These are phyloP conservation scores for Plumapathes pennacea DNA, from an alignment of 92 coral and sea anemone species.

Conservation along the genomic window DNA sequence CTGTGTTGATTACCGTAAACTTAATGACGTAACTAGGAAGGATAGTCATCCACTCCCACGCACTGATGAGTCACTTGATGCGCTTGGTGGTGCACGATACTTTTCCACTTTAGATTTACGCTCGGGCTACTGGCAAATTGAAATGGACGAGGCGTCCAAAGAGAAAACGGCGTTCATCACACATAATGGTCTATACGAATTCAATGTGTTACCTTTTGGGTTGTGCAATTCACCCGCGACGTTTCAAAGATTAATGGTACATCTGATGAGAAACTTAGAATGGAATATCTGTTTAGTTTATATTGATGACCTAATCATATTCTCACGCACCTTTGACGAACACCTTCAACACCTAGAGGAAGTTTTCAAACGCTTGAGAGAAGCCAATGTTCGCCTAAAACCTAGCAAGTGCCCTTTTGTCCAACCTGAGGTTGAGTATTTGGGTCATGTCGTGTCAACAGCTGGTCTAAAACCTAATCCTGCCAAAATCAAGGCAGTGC, in stretches of 20 bases:
- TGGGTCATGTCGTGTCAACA: conserved; percentile 18
- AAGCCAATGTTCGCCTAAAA: not conserved
- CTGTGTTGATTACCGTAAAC: conserved; percentile 41
- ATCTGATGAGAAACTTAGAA: conserved; percentile 27
- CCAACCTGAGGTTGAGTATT: conserved; percentile 15
- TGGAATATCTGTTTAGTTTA: conserved; percentile 27
- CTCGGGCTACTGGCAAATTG: conserved; percentile 39
- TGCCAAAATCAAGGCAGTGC: conserved; percentile 8
- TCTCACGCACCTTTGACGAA: not conserved
- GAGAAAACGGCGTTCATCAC: conserved; percentile 45
- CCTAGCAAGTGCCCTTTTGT: not conserved
- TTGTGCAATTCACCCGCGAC: conserved; percentile 30
- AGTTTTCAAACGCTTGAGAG: not conserved
- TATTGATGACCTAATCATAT: conserved; percentile 15
- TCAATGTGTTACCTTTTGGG: conserved; percentile 39
- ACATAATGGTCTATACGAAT: conserved; percentile 23
- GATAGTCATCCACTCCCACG: conserved; percentile 43
- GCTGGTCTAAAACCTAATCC: conserved; percentile 6
- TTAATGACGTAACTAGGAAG: conserved; percentile 31
- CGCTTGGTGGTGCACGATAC: conserved; percentile 15
- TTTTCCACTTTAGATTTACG: conserved; percentile 36
- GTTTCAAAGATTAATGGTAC: conserved; percentile 37
- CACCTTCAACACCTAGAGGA: not conserved
- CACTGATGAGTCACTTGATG: conserved; percentile 28
- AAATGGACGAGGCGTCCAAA: conserved; percentile 20